Percentiles rank a stretch among this genome's conserved stretches.
phyloP scores from a whole-genome alignment of 2,113 vertebrate species.

The Corythornis cristatus region DNA sequence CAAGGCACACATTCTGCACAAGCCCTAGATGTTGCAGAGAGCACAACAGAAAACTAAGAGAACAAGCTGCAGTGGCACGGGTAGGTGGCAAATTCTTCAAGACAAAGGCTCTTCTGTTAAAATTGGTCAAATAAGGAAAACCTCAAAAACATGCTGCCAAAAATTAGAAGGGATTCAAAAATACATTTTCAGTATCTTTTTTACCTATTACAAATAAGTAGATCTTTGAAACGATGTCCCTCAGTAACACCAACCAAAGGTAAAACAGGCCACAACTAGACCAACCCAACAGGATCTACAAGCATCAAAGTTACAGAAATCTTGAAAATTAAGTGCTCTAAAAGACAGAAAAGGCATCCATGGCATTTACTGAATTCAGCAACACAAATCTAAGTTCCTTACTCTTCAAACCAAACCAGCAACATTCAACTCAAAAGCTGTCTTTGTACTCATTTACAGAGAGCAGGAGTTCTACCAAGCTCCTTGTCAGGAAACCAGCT shows the following conservation, averaged over 20 bases:
- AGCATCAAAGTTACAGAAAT: background rate
- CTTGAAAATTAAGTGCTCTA: background rate
- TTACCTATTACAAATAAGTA: background rate
- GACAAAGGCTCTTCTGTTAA: background rate
- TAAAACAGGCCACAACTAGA: background rate
- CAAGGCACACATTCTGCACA: background rate
- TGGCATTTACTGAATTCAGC: background rate
- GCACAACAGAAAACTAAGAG: background rate
- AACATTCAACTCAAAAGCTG: background rate
- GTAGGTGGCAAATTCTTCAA: background rate
- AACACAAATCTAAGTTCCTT: background rate
- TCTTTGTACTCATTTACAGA: background rate
- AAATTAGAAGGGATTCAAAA: background rate
- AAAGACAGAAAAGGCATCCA: background rate
- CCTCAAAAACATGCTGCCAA: background rate
- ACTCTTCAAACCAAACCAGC: background rate
- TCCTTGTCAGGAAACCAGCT: background rate
- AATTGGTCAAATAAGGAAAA: background rate
- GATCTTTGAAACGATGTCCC: background rate
- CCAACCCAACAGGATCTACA: fast-evolving
- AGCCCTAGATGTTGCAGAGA: background rate
- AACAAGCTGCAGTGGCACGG: background rate
- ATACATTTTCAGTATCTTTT: background rate
- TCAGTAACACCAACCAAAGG: background rate
- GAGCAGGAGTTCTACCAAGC: background rate